Base-by-base conservation (phyloP, 2,888 invertebrate genomes). In the Ophion obscuratus region DNA sequence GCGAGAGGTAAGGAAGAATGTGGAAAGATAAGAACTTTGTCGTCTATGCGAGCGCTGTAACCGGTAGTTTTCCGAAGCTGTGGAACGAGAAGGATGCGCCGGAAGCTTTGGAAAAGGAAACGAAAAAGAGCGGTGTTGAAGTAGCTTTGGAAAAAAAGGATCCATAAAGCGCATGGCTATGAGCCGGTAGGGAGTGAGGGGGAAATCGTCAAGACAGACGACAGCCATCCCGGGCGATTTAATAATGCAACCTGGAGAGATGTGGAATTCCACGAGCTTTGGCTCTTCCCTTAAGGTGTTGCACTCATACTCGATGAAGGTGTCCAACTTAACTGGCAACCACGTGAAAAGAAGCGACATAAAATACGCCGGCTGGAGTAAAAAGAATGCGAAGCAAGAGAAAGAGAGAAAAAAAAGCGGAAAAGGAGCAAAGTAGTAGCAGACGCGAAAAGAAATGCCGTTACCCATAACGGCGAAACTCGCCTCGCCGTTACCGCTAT, bases 211-310 rank as follows among this genome's bases (percentile, higher is more conserved):
- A 31, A 80, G 76, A 80, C 44, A 79, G 73, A 81, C 71, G 68
- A 14, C 75, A 83, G 73, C 80, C 80, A 80, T 77, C 70, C 57
- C 40, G 24, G 59, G 61, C 44, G 80, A 70, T 84, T 88, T 85
- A 85, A 87, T 87, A 88, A 87, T 84, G 76, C 76, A 87, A 74
- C 67, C 53, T 36, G 76, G 14, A 76, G 62, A 73, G 76, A 83
- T 66, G 67, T 36, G 61, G 61, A 14, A 24, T 31, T 73, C 74
- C 36, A 85, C 40, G 84, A 74, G 68, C 74, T 59, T 62, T 70
- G 67, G 24, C 74, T 70, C 47, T 62, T 10, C 61, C 47, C 20
- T 64, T 44, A 76, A 62, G 53, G 61, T 64, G 78, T 62, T 83
- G n/a, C 27, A 31, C 64, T 36, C 67, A 31, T 74, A 53, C 24